These are phyloP conservation scores for Brachymystax lenok DNA, from an alignment of 2,797 vertebrate species.

Conservation along the genomic window DNA sequence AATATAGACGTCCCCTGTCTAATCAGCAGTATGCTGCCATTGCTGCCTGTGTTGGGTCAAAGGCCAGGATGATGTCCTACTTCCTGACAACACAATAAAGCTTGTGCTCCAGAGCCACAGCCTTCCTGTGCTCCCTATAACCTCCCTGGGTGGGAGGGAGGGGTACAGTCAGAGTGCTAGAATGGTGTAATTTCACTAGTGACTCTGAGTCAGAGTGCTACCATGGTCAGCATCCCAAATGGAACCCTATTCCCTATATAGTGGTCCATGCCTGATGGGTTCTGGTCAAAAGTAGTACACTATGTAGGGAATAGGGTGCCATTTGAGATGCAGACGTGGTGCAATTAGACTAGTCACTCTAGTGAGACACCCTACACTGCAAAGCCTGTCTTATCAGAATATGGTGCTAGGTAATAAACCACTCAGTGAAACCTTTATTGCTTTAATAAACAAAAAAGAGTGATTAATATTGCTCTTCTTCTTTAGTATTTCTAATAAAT, in stretches of 20 bases:
- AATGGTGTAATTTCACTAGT: no score
- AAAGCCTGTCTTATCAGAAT: conserved; percentile 65
- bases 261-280: no score
- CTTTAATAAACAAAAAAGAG: conserved; percentile 83
- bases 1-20: conserved; percentile 72
- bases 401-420: conserved; percentile 76
- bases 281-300: no score
- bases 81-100: conserved; percentile 72
- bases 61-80: conserved; percentile 77
- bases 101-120: conserved; percentile 41
- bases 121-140: conserved; percentile 21
- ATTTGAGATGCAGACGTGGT: background rate
- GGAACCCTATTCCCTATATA: background rate
- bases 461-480: conserved; percentile 84
- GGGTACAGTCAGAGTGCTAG: conserved; percentile 13
- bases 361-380: conserved; percentile 33
- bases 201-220: no score
- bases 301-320: no score
- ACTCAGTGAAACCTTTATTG: conserved; percentile 82
- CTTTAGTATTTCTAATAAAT: conserved; percentile 84
- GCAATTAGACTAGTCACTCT: conserved; percentile 27
- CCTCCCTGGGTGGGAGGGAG: conserved; percentile 3
- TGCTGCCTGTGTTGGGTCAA: conserved; percentile 55
- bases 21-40: conserved; percentile 71
- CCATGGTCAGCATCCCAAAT: background rate